A percentile compares a stretch with the other conserved stretches of the same genome.
Evolutionary conservation across 1,140 invertebrate species (phyloP).

Genomic region (Aphis craccivora): DNA sequence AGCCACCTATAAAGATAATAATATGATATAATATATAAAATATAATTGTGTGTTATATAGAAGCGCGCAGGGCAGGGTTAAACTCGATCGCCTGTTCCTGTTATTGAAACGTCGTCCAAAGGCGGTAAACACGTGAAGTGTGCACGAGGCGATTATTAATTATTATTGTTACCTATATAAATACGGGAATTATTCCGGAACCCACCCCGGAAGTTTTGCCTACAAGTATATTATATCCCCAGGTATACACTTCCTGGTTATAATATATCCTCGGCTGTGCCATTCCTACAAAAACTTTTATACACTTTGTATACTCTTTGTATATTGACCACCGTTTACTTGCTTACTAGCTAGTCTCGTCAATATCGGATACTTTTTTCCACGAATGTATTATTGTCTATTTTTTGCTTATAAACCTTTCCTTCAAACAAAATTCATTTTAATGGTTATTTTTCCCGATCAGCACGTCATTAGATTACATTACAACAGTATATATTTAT

Average conservation of each 20-base stretch:
- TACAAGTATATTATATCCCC: too few relatives aligned
- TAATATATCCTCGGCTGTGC: background rate
- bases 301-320: background rate
- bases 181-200: background rate
- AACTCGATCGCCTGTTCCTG: background rate
- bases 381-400: too few relatives aligned
- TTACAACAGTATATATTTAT: too few relatives aligned
- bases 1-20: background rate
- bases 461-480: background rate
- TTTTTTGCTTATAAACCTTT: background rate
- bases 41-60: background rate
- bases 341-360: too few relatives aligned
- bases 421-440: background rate
- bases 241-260: background rate
- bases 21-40: too few relatives aligned
- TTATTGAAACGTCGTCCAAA: background rate
- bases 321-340: too few relatives aligned
- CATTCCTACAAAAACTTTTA: background rate
- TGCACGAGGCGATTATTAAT: background rate
- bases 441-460: background rate
- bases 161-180: background rate
- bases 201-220: background rate
- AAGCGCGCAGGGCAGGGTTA: background rate
- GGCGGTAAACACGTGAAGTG: background rate
- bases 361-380: background rate